Conservation (phyloP, 2,113 vertebrate genomes). For the Nyctereutes procyonoides region DNA sequence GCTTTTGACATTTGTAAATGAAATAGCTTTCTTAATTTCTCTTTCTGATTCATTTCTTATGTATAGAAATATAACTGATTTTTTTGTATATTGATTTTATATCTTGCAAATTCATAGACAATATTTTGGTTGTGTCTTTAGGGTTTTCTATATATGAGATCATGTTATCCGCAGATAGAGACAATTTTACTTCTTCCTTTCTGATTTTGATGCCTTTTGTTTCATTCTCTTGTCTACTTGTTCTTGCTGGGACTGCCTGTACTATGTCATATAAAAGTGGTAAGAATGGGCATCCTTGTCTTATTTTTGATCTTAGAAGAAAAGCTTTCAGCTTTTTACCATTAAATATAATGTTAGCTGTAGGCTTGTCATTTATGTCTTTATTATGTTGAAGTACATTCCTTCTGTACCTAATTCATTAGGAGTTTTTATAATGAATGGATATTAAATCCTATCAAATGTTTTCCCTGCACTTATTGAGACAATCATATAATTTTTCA, state of each 20-base stretch:
- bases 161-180: neutral
- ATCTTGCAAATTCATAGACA: neutral
- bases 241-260: neutral
- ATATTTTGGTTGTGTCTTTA: neutral
- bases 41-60: neutral
- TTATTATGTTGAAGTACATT: neutral
- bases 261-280: neutral
- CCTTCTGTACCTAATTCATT: neutral
- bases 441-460: neutral
- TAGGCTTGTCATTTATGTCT: neutral
- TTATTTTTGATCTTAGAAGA: neutral
- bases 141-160: neutral
- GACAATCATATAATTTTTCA: neutral
- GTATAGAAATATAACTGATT: neutral
- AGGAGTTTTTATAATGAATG: neutral
- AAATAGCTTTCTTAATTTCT: neutral
- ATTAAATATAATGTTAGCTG: neutral
- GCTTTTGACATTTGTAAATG: neutral
- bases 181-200: neutral
- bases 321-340: neutral
- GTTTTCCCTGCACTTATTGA: neutral
- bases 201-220: neutral
- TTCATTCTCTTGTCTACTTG: neutral
- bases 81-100: neutral
- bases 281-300: neutral